Evolutionary conservation across 2,888 invertebrate genomes (phyloP).

Genomic region (Xylota sylvarum): DNA sequence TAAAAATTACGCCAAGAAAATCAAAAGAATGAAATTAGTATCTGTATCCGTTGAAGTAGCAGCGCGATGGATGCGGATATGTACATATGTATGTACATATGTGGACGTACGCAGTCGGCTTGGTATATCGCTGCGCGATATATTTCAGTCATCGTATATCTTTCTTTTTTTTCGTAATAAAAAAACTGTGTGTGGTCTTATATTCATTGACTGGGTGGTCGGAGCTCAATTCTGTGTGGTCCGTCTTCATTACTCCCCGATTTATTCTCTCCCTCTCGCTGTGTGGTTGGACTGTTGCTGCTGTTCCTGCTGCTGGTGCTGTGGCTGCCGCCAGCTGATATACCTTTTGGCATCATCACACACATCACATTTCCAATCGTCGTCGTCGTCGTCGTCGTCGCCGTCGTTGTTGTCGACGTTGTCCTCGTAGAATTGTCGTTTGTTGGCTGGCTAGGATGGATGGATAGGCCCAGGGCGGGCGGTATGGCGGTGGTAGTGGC

Average conservation of each 20-base stretch:
- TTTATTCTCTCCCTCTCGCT: conserved; percentile 75
- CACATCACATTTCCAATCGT: conserved; percentile 70
- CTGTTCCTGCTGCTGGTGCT: conserved; percentile 60
- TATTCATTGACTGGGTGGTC: conserved; percentile 79
- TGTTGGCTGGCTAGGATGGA: conserved; percentile 42
- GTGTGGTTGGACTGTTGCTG: conserved; percentile 70
- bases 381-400: conserved; percentile 60
- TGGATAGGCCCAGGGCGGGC: conserved; percentile 55
- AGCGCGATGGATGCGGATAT: conserved; percentile 60
- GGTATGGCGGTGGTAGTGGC: conserved; percentile 29
- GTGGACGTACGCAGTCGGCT: conserved; percentile 58
- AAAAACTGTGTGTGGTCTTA: conserved; percentile 79
- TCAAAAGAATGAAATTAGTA: conserved; percentile 71
- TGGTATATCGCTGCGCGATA: conserved; percentile 76
- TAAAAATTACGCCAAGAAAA: conserved; percentile 41
- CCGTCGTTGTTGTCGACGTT: conserved; percentile 53
- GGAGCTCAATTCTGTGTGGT: conserved; percentile 79
- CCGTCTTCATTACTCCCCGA: conserved; percentile 79
- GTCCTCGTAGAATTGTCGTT: conserved; percentile 69
- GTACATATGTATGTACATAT: conserved; percentile 49
- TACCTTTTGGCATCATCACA: conserved; percentile 74
- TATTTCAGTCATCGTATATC: conserved; percentile 78
- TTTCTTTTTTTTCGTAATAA: conserved; percentile 75
- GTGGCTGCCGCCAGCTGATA: conserved; percentile 70
- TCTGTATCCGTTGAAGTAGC: conserved; percentile 69